Percentiles rank a stretch among this genome's conserved stretches.
Evolutionary conservation across 2,113 vertebrate genomes (phyloP).

Genomic region (Crotophaga sulcirostris): DNA sequence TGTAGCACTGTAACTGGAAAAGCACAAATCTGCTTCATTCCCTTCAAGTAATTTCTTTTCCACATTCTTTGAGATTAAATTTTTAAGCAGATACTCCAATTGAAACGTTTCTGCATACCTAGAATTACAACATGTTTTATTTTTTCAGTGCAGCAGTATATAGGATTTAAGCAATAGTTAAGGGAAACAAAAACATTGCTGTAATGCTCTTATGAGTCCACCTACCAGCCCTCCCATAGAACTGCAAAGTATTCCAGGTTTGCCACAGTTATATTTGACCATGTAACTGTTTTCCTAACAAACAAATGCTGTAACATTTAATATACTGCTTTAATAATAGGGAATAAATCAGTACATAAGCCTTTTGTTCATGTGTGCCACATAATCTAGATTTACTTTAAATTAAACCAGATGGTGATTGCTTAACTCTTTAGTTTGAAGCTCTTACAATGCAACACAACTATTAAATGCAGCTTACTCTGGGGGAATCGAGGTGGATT

Average conservation of each 20-base stretch:
- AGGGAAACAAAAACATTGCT: not conserved
- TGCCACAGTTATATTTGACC: not conserved
- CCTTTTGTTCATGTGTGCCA: constrained; percentile 26
- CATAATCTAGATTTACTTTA: constrained; percentile 59
- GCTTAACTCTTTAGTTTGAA: constrained; percentile 25
- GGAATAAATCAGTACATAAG: constrained; percentile 33
- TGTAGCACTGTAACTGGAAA: not conserved
- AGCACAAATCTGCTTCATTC: constrained; percentile 15
- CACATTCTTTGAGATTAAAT: not conserved
- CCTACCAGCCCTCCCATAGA: not conserved
- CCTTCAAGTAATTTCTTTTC: not conserved
- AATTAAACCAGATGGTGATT: constrained; percentile 63
- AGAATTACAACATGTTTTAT: constrained; percentile 20
- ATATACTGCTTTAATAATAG: constrained; percentile 40
- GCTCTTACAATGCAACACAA: not conserved
- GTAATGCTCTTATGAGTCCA: constrained; percentile 17
- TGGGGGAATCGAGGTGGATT: constrained; percentile 83
- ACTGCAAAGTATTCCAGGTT: not conserved
- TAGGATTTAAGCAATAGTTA: constrained; percentile 31
- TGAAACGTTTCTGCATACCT: not conserved
- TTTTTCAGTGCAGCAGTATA: not conserved
- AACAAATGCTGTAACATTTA: constrained; percentile 37
- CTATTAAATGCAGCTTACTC: constrained; percentile 75
- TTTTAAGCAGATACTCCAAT: constrained; percentile 25
- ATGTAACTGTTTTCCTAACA: not conserved